Base-by-base conservation (phyloP, 64 coral and sea anemone species). In the Acropora yongei region DNA sequence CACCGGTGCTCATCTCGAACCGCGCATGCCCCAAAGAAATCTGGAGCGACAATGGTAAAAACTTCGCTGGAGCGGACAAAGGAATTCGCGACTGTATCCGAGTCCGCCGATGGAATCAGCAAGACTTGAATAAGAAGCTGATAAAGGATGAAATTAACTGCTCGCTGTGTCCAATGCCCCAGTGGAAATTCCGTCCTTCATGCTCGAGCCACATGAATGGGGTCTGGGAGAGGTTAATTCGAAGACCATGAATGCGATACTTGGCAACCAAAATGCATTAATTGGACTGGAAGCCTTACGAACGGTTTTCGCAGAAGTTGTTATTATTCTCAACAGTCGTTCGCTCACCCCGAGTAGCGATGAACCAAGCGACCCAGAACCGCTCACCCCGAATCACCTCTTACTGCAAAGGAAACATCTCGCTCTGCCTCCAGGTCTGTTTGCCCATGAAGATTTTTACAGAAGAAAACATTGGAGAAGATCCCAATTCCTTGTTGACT, bases 21-120 rank as follows among this genome's bases (percentile, higher is more conserved):
- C 82, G 61, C 30, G 61, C 83, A 40, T 43, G 51, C 8, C 48
- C 44, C 3, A 93, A 80, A 42, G 75, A 93, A 80, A 87, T 93
- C 47, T 93, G 91, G 61, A 76, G 49, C 3, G 83, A 73, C 8
- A 93, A 93, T 68, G 82, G 82, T 0, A 78, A 82, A 92, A 92
- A 14, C 86, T 86, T 58, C 13, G 8, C 6, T 11, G 80, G 90
- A 9, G 90, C 16, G 12, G 82, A 87, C 5, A 86, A 45, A 42
- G 91, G 87, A 53, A 72, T 93, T 8, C 60, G 60, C 18, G 1
- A 41, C 4, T 68, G 80, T 18, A 85, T 77, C 43, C 58, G 14
- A 30, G 30, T 30, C 30, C 30, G 30, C 18, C 67, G 63, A 19
- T 83, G 43, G 44, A 17, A 85, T 46, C 16, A 85, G 47, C 10